phyloP scores from a whole-genome alignment of 2,888 invertebrate species.

The Leptogaster cylindrica region DNA sequence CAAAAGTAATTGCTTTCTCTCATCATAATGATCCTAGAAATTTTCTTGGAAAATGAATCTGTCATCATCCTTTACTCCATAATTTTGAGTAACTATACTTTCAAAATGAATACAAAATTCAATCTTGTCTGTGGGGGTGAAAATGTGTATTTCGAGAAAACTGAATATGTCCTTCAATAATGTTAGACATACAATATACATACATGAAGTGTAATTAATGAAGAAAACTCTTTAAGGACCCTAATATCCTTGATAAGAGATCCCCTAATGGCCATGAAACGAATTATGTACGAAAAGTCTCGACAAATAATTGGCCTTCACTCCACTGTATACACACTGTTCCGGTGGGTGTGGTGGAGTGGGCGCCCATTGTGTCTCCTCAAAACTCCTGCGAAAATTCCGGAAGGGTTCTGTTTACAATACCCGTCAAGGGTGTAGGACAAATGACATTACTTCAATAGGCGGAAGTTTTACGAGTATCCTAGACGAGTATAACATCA shows the following conservation, averaged over 20 bases:
- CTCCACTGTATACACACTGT: too few species aligned
- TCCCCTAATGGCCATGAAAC: background rate
- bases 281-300: background rate
- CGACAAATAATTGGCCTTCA: background rate
- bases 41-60: background rate
- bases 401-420: background rate
- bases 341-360: too few species aligned
- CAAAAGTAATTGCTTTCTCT: too few species aligned
- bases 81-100: background rate
- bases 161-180: background rate
- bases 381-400: background rate
- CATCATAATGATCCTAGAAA: too few species aligned
- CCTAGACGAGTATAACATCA: too few species aligned
- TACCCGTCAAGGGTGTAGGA: background rate
- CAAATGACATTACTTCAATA: background rate
- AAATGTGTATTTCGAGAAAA: background rate
- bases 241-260: background rate
- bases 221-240: background rate
- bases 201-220: conserved; percentile 2
- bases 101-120: background rate
- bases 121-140: background rate
- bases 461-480: background rate
- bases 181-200: background rate
- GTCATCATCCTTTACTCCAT: background rate
- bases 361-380: background rate